Evolutionary conservation across 2,888 invertebrate species (phyloP).

Genomic region (Himalopsyche anomala): DNA sequence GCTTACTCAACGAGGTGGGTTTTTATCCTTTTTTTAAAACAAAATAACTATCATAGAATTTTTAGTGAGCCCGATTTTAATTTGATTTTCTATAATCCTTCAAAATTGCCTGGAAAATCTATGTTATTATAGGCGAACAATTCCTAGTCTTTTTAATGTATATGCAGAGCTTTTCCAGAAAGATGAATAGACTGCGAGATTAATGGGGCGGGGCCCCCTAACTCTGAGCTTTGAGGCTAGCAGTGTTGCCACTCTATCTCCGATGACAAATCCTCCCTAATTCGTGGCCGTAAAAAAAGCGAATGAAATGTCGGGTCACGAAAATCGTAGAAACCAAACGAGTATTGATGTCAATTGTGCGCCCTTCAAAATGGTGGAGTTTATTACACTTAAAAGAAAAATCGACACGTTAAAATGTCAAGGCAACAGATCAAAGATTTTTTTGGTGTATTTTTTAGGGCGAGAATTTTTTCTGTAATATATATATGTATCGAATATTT

Average conservation of each 20-base stretch:
- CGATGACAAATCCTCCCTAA: conserved; percentile 3
- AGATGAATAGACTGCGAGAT: neutral
- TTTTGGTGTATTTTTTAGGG: too few relatives aligned
- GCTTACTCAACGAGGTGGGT: too few relatives aligned
- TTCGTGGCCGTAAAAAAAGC: neutral
- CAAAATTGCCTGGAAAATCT: neutral
- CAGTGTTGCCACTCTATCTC: neutral
- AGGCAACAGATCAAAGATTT: too few relatives aligned
- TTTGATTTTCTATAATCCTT: neutral
- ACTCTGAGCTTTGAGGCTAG: neutral
- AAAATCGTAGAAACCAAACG: neutral
- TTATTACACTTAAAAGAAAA: neutral
- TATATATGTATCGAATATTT: too few relatives aligned
- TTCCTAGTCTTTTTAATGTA: neutral
- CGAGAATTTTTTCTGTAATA: too few relatives aligned
- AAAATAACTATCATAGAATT: too few relatives aligned
- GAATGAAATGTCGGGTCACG: neutral
- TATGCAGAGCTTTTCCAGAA: neutral
- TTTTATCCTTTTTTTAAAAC: too few relatives aligned
- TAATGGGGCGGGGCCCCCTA: neutral
- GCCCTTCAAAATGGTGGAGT: neutral
- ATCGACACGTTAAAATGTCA: too few relatives aligned
- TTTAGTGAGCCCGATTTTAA: neutral
- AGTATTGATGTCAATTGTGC: neutral
- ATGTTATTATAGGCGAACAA: neutral